Base-by-base conservation (phyloP, 2,888 invertebrate species). In the Opisthograptis luteolata region DNA sequence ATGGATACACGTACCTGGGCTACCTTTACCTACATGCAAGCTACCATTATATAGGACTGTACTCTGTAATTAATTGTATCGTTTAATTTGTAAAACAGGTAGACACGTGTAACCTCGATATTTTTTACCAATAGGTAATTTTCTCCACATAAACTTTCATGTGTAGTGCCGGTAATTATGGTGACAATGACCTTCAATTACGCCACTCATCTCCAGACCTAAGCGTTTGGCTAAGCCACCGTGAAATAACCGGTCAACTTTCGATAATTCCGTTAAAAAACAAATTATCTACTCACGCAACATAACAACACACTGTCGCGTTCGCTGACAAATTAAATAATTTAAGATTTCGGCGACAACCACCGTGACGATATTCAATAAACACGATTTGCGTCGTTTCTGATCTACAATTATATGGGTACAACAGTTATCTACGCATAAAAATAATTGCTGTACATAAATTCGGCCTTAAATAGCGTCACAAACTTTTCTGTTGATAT, bases 171-270 rank as follows among this genome's bases (percentile, higher is more conserved):
- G 4, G 15, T 40, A 50, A 45, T 51, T 51, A 50, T 41, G 45
- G 59, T 57, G 59, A 55, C 62, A 58, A 55, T 59, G 62, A 63
- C 59, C 60, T 58, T 55, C 42, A 48, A 53, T 57, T 55, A 44
- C 37, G 32, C 50, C 49, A 55, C 53, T 56, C 55, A 30, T 55
- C 54, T 54, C 32, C 24, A 44, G 61, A 54, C 51, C 45, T 45
- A 37, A 20, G 40, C 20, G 55, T 46, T 55, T 37, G 37, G 31
- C 9, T 62, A 61, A 62, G 24, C 37, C 53, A 58, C 60, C 65
- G 57, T 67, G 65, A 63, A 64, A 55, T 41, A 62, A 67, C 64
- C 59, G 58, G 60, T 40, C 56, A 57, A 59, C 64, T 64, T 65
- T 62, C 53, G 41, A 52, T 58, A 45, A 53, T 56, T 44, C 59